Conservation (phyloP, 2,797 vertebrate genomes). For the Eupleurogrammus muticus region DNA sequence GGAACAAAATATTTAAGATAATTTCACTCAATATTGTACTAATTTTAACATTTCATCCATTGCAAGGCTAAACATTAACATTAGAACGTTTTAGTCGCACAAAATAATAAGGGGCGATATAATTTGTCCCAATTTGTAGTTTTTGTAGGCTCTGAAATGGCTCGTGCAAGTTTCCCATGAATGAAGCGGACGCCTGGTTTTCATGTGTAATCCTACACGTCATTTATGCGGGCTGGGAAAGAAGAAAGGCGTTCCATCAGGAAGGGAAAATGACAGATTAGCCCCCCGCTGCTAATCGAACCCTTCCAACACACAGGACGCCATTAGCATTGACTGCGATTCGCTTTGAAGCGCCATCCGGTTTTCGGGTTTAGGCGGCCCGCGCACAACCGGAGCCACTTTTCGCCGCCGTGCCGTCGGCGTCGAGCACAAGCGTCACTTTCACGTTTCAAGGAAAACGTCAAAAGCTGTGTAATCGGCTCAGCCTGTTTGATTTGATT, state of each 20-base stretch:
- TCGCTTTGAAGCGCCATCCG: slow-evolving; percentile 44
- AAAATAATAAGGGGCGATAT: too few species aligned
- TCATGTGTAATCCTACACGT: slow-evolving; percentile 33
- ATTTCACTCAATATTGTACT: too few species aligned
- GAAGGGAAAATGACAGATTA: slow-evolving; percentile 49
- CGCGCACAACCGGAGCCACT: slow-evolving; percentile 18
- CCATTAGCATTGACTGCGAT: slow-evolving; percentile 56
- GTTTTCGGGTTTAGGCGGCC: too few species aligned
- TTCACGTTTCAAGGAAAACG: slow-evolving; percentile 72
- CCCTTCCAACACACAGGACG: slow-evolving; percentile 32
- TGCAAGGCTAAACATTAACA: too few species aligned
- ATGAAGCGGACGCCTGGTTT: slow-evolving; percentile 5
- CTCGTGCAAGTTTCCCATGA: slow-evolving; percentile 7
- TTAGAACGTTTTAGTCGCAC: too few species aligned
- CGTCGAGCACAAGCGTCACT: slow-evolving; percentile 58
- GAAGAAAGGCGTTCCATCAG: slow-evolving; percentile 33
- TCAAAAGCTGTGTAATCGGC: slow-evolving; percentile 73
- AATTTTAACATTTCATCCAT: too few species aligned
- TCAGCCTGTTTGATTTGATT: slow-evolving; percentile 69
- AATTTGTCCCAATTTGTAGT: slow-evolving; percentile 33
- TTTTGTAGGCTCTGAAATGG: neutral
- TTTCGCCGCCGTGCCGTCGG: slow-evolving; percentile 40
- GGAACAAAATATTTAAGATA: too few species aligned
- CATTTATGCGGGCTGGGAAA: slow-evolving; percentile 10
- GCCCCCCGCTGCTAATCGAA: slow-evolving; percentile 61